Percentiles rank a stretch among this genome's conserved stretches.
Conservation (phyloP, 1,140 invertebrate genomes). For the Papilio aristodemus region DNA sequence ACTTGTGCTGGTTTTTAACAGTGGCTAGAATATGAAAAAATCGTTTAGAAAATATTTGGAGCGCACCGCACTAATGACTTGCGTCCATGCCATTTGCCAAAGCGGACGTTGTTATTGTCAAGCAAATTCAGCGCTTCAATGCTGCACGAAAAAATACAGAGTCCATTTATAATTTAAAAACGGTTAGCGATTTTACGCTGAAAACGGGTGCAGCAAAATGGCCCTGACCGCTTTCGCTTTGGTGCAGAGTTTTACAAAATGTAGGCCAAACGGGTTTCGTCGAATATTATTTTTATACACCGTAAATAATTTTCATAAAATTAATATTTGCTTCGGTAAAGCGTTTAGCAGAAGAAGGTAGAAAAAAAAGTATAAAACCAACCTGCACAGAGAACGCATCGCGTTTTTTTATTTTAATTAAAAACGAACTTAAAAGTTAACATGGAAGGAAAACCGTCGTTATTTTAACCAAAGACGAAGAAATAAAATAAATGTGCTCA, state of each 20-base stretch:
- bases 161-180: constrained; percentile 24
- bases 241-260: constrained; percentile 13
- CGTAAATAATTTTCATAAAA: background rate
- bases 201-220: constrained; percentile 15
- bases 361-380: background rate
- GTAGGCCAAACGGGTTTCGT: constrained; percentile 2
- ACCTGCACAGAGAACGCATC: background rate
- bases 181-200: constrained; percentile 25
- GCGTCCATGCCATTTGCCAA: constrained; percentile 4
- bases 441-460: background rate
- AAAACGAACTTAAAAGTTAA: background rate
- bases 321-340: background rate
- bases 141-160: background rate
- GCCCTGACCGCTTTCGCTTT: constrained; percentile 26
- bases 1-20: background rate
- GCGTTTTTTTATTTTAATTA: background rate
- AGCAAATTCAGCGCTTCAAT: constrained; percentile 25
- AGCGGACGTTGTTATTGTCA: constrained; percentile 16
- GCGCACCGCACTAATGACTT: constrained; percentile 9
- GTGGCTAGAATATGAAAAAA: background rate
- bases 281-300: background rate
- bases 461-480: background rate
- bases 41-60: constrained; percentile 7
- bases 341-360: background rate
- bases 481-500: background rate